A percentile compares a stretch with the other conserved stretches of the same genome.
phyloP scores from a whole-genome alignment of 2,113 vertebrate species.

The Kryptolebias marmoratus region DNA sequence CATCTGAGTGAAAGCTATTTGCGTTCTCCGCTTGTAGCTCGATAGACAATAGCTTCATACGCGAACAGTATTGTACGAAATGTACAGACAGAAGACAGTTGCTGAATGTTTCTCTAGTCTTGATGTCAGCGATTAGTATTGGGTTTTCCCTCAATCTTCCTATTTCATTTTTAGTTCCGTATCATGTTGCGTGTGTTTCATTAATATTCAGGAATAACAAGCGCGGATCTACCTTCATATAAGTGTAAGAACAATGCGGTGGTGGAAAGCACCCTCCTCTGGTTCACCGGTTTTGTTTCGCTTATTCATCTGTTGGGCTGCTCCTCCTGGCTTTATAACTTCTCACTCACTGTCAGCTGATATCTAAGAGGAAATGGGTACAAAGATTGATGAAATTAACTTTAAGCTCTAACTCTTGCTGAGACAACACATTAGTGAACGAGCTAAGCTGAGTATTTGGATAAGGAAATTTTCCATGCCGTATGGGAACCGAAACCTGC shows the following conservation, averaged over 20 bases:
- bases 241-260: neutral
- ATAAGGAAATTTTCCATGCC: neutral
- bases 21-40: neutral
- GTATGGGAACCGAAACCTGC: neutral
- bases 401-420: neutral
- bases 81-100: neutral
- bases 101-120: neutral
- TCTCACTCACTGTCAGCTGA: slow-evolving; percentile 44
- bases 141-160: neutral
- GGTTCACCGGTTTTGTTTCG: neutral
- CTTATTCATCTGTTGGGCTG: neutral
- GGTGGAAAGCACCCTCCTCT: neutral
- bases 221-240: neutral
- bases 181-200: no score
- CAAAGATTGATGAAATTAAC: neutral
- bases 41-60: no score
- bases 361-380: neutral
- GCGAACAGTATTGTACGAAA: no score
- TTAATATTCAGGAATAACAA: no score
- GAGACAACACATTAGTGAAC: rapidly evolving
- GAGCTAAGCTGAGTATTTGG: no score
- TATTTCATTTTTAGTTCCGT: neutral
- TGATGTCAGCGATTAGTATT: neutral
- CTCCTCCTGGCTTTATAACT: neutral
- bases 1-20: neutral